phyloP scores from a whole-genome alignment of 2,113 vertebrate species.

The Pedionomus torquatus region DNA sequence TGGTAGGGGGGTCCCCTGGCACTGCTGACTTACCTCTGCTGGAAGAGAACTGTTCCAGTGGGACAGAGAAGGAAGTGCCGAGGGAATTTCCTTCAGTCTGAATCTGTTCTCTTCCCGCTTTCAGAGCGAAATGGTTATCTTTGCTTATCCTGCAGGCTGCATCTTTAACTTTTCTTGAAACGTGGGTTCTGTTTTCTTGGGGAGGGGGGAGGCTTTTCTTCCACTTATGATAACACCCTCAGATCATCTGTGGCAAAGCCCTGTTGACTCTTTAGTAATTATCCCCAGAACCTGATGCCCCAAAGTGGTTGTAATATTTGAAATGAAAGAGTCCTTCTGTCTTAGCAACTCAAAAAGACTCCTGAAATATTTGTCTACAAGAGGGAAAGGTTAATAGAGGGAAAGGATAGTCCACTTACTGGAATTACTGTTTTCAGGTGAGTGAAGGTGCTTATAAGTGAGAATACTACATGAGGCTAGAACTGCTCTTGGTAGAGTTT shows the following conservation, averaged over 20 bases:
- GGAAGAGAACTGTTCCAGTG: neutral
- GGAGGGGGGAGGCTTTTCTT: rapidly evolving
- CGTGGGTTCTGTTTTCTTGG: rapidly evolving
- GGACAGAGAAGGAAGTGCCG: neutral
- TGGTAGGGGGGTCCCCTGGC: neutral
- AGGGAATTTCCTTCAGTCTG: neutral
- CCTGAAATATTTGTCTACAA: neutral
- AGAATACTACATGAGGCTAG: neutral
- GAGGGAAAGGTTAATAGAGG: neutral
- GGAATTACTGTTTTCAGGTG: neutral
- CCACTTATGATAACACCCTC: rapidly evolving
- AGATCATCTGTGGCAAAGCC: neutral
- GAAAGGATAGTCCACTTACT: neutral
- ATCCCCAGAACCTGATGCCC: neutral
- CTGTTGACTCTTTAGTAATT: neutral
- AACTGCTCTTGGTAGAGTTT: neutral
- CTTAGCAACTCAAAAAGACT: neutral
- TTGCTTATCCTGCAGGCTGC: neutral
- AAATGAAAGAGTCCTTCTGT: neutral
- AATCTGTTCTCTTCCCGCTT: neutral
- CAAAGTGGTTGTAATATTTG: neutral
- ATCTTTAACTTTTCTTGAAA: neutral
- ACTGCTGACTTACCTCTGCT: neutral
- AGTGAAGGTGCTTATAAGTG: neutral
- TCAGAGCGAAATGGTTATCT: neutral